Evolutionary conservation across 1,140 invertebrate species (phyloP).

Genomic region (Bombyx mandarina): DNA sequence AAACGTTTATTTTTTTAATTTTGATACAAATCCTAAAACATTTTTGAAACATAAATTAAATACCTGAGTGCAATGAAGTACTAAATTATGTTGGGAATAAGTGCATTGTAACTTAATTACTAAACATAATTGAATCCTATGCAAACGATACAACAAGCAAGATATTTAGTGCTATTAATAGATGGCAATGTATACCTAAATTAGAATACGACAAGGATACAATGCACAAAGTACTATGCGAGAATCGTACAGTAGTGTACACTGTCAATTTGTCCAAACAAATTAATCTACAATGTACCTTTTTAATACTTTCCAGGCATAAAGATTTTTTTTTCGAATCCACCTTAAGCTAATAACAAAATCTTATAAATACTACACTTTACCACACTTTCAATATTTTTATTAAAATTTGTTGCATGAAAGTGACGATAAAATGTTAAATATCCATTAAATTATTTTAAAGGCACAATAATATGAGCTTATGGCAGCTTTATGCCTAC

Average conservation of each 20-base stretch:
- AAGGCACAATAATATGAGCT: constrained; percentile 52
- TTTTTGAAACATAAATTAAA: constrained; percentile 14
- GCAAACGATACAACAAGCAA: constrained; percentile 20
- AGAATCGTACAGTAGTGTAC: constrained; percentile 64
- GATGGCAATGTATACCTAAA: constrained; percentile 24
- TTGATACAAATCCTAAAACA: constrained; percentile 9
- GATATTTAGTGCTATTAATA: constrained; percentile 13
- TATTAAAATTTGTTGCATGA: constrained; percentile 1
- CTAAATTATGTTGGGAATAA: background rate
- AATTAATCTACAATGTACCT: constrained; percentile 50
- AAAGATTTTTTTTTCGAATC: constrained; percentile 36
- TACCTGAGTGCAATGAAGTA: constrained; percentile 18
- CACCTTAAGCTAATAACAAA: constrained; percentile 39
- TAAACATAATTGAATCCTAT: constrained; percentile 7
- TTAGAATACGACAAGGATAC: constrained; percentile 41
- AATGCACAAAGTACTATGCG: constrained; percentile 66
- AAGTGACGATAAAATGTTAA: background rate
- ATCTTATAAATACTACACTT: constrained; percentile 8
- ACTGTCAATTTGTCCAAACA: constrained; percentile 49
- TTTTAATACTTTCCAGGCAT: constrained; percentile 69
- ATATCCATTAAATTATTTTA: constrained; percentile 9
- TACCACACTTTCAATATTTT: background rate
- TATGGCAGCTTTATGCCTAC: constrained; percentile 44
- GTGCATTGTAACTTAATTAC: constrained; percentile 8
- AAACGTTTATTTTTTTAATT: constrained; percentile 16